Base-by-base conservation (phyloP, 2,888 invertebrate genomes). In the Lasioglossum morio region DNA sequence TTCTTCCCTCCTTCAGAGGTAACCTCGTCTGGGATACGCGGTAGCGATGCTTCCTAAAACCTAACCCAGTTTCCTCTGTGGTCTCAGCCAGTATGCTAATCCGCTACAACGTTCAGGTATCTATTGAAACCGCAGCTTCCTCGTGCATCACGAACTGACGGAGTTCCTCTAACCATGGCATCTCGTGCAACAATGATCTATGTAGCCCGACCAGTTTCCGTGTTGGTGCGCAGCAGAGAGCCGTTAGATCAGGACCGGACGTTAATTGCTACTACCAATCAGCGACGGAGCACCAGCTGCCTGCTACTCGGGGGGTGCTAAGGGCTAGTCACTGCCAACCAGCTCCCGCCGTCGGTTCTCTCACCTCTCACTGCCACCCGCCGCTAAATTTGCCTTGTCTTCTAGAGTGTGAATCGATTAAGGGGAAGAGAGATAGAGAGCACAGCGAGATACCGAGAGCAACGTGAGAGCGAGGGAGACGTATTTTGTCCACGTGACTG, bases 181-280 rank as follows among this genome's bases (percentile, higher is more conserved):
- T 91, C 87, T 91, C 92, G 88, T 84, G 91, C 90, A 93, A 92
- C 93, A 93, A 92, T 94, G 94, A 94, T 93, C 92, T 91, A 92
- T 92, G 91, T 89, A 89, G 90, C 90, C 84, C 84, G 89, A 89
- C 88, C 88, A 46, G 78, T 87, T 90, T 88, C 90, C 87, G 88
- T 90, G 89, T 92, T 91, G 84, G 88, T 89, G 86, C 85, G 84
- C 77, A 82, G 85, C 91, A 88, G 86, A 90, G 88, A 87, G 85
- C 89, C 89, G 91, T 89, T 92, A 89, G 92, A 93, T 92, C 93
- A 89, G 90, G 82, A 91, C 90, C 88, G 91, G 90, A 92, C 92
- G 93, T 93, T 93, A 94, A 94, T 94, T 94, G 92, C 94, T 90
- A 92, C 93, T 93, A 94, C 93, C 92, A 94, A 94, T 94, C 94